Evolutionary conservation across 2,113 vertebrate genomes (phyloP).

Genomic region (Syngnathoides biaculeatus): DNA sequence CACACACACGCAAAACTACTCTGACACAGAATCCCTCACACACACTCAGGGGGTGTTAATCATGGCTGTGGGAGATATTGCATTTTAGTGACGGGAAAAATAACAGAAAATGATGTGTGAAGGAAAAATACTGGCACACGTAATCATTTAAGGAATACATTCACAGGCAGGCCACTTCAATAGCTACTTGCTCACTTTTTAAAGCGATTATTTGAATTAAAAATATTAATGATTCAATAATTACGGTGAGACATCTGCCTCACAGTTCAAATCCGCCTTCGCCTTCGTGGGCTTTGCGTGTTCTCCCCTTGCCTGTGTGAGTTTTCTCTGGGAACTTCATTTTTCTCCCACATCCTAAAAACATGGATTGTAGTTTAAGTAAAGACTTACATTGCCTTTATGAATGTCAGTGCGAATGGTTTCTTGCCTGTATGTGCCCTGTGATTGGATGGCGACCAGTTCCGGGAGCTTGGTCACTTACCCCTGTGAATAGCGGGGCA

Average conservation of each 20-base stretch:
- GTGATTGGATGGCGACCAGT: too few relatives aligned
- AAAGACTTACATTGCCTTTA: too few relatives aligned
- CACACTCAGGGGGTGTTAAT: conserved; percentile 39
- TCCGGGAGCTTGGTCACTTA: background rate
- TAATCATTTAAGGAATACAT: conserved; percentile 3
- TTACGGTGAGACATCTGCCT: too few relatives aligned
- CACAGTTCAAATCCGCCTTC: too few relatives aligned
- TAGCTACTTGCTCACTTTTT: background rate
- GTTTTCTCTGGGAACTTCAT: too few relatives aligned
- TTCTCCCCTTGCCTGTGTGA: too few relatives aligned
- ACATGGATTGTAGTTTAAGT: too few relatives aligned
- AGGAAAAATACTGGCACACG: background rate
- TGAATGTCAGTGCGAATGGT: too few relatives aligned
- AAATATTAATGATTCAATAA: too few relatives aligned
- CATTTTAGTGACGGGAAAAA: conserved; percentile 12
- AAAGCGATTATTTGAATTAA: background rate
- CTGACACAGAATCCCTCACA: conserved; percentile 30
- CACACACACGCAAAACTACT: conserved; percentile 45
- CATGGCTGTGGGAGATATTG: conserved; percentile 36
- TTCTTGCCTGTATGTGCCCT: too few relatives aligned
- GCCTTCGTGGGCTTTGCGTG: too few relatives aligned
- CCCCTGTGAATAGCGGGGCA: background rate
- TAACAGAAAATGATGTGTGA: background rate
- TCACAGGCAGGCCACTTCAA: background rate
- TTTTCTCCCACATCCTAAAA: too few relatives aligned